Percentiles rank a stretch among this genome's conserved stretches.
phyloP scores from a whole-genome alignment of 2,113 vertebrate genomes.

The Bambusicola thoracicus region DNA sequence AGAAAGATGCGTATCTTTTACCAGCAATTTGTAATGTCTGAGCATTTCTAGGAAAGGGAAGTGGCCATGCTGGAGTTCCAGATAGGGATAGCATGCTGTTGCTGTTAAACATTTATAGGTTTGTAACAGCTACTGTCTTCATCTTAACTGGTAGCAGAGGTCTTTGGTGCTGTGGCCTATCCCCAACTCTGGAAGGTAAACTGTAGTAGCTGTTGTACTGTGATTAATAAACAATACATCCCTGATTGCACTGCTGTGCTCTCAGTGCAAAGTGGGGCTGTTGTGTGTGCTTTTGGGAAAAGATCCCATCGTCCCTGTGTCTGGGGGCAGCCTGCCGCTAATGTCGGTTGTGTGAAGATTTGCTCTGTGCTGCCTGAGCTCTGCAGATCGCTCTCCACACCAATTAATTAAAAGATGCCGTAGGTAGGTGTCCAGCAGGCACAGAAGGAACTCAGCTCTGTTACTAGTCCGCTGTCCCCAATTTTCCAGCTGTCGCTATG shows the following conservation, averaged over 20 bases:
- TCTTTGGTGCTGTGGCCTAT: background rate
- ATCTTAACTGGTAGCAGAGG: background rate
- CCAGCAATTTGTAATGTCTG: background rate
- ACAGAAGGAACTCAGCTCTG: conserved; percentile 68
- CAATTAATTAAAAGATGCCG: conserved; percentile 72
- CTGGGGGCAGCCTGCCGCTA: background rate
- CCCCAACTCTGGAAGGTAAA: background rate
- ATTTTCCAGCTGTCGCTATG: conserved; percentile 76
- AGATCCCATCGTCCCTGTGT: accelerated
- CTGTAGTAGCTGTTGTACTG: background rate
- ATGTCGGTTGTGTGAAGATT: accelerated
- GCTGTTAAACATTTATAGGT: background rate
- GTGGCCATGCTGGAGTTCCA: background rate
- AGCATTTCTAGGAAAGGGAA: background rate
- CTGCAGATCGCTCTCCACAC: background rate
- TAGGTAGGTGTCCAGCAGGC: conserved; percentile 54
- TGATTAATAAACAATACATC: background rate
- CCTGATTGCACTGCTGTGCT: background rate
- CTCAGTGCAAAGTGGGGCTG: background rate
- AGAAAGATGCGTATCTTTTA: accelerated
- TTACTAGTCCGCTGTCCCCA: conserved; percentile 63
- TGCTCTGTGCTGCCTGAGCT: background rate
- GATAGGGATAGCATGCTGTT: accelerated
- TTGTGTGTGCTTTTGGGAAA: background rate
- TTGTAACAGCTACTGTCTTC: background rate